Evolutionary conservation across 2,113 vertebrate species (phyloP), one percentile per base, ranked within the genome.

Genomic region (Sinocyclocheilus anshuiensis): DNA sequence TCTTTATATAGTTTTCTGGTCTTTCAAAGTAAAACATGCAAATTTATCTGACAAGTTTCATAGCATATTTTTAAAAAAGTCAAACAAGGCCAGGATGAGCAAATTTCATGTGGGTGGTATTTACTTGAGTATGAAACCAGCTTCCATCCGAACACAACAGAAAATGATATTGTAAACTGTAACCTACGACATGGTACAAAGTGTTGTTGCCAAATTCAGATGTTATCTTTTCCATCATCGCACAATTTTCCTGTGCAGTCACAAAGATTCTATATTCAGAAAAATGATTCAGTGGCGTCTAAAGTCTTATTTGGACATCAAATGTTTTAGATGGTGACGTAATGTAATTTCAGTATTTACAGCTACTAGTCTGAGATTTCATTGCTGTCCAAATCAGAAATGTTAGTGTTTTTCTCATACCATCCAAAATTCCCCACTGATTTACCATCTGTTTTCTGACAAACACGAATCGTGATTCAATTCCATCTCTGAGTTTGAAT

Each of bases 21-120:
- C 61, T 85, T 85, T 61, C 24, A 20, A 77, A 78, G 55, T 65
- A 89, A 87, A 65, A 29, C 2, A 89, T 87, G 72, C 36, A 87
- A 84, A 89, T 83, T 24, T 72, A 55, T 79, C 63, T 86, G 74
- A 79, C 79, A 83, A 39, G 61, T 69, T 86, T 83, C 26, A 86
- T 16, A 77, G 50, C 24, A n/a, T n/a, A 57, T 79, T 83, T 88
- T 57, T 77, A 16, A 42, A 82, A 89, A 89, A 72, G 77, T 86
- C 85, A 89, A 84, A 71, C 59, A 83, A 82, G 87, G 78, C 74
- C 33, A 77, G 76, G 63, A 59, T 24, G n/a, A 71, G 26, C 12
- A 79, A 76, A 74, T 45, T 36, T 24, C 77, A 81, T 18, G 20
- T 74, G 59, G 59, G 50, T 63, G 22, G 84, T 77, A 59, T 77